Conservation (phyloP, 35 echinoderm and acorn worm species). For the Apostichopus parvimensis region DNA sequence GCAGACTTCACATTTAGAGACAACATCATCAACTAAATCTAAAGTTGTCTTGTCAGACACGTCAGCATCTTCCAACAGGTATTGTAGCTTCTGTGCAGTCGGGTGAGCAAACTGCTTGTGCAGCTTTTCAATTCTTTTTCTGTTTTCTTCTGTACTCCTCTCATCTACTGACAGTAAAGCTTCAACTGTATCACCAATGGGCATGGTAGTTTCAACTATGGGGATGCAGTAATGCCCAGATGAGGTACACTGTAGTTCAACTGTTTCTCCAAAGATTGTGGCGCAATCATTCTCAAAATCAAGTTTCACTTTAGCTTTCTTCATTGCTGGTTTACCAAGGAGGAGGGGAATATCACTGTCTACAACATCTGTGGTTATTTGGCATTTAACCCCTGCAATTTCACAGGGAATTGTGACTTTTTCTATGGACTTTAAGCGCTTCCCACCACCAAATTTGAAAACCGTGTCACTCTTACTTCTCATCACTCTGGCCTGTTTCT, state of each 20-base stretch:
- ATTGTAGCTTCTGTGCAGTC: conserved; percentile 8
- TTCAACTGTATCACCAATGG: not conserved
- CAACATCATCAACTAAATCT: not conserved
- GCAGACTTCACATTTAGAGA: conserved; percentile 26
- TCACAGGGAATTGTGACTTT: not conserved
- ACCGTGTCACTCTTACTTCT: conserved; percentile 14
- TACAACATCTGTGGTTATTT: conserved; percentile 29
- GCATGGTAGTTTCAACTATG: not conserved
- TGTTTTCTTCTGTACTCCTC: conserved; percentile 5
- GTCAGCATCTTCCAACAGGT: conserved; percentile 9
- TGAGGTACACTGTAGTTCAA: conserved; percentile 16
- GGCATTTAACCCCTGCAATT: not conserved
- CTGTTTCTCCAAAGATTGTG: not conserved
- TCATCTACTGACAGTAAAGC: not conserved
- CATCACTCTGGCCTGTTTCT: not conserved
- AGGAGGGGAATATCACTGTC: conserved; percentile 19
- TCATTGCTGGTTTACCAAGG: conserved; percentile 39
- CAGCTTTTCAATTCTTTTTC: conserved; percentile 12
- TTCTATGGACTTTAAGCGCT: not conserved
- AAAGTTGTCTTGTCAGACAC: not conserved
- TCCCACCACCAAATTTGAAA: conserved; percentile 38
- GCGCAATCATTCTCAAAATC: conserved; percentile 21
- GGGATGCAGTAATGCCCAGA: conserved; percentile 9
- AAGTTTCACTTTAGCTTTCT: conserved; percentile 3
- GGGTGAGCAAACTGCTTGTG: conserved; percentile 34